Conservation (phyloP, 2,797 vertebrate genomes). For the Enteromius mattozi region DNA sequence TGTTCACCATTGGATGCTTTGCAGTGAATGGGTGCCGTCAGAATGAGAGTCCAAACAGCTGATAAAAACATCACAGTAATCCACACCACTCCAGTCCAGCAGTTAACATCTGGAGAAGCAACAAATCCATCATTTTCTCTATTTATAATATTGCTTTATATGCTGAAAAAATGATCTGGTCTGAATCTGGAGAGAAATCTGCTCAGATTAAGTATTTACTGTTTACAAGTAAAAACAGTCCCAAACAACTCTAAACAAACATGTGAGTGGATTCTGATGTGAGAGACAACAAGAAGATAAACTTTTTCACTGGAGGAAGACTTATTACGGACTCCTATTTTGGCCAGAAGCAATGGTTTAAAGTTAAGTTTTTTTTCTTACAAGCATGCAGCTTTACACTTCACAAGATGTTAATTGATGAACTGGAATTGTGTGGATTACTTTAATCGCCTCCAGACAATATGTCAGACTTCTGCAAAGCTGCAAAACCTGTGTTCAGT, state of each 20-base stretch:
- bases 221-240: background rate
- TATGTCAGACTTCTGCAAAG: background rate
- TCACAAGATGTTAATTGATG: background rate
- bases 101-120: background rate
- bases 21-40: background rate
- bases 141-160: background rate
- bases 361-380: background rate
- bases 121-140: too few relatives aligned
- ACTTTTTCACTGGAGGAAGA: too few relatives aligned
- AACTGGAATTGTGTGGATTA: background rate
- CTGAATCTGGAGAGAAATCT: background rate
- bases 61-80: background rate
- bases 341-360: background rate
- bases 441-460: background rate
- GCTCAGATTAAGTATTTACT: background rate
- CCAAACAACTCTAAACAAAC: background rate
- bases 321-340: background rate
- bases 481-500: background rate
- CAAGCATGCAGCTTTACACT: background rate
- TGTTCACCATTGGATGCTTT: background rate
- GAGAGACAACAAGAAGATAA: background rate
- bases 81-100: background rate
- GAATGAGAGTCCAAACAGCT: background rate
- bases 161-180: background rate
- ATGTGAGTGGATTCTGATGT: background rate